These are phyloP conservation scores for Drosophila kikkawai DNA, from an alignment of 1,140 invertebrate genomes.

Conservation along the genomic window DNA sequence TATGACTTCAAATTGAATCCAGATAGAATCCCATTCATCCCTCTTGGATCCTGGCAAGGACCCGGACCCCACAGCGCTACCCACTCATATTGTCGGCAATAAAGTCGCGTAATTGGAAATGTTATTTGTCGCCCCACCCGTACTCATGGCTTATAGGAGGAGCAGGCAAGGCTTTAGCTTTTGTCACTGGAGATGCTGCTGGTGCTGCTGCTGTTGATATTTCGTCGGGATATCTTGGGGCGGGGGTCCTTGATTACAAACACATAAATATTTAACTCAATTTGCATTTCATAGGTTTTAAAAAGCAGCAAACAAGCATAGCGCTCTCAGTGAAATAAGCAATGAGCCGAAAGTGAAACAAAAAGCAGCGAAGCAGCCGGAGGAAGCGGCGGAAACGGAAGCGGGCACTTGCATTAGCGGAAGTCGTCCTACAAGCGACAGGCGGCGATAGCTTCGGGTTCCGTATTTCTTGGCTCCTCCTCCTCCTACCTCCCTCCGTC, in stretches of 20 bases:
- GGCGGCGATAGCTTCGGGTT: constrained; percentile 9
- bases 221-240: constrained; percentile 5
- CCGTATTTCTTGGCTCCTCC: not conserved
- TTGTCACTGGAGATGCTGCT: constrained; percentile 14
- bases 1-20: constrained; percentile 2
- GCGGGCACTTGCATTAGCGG: constrained; percentile 69
- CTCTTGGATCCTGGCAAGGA: not conserved
- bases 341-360: constrained; percentile 54
- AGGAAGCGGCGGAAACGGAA: constrained; percentile 53
- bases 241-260: constrained; percentile 53
- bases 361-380: constrained; percentile 25
- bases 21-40: constrained; percentile 9
- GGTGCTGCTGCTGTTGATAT: constrained; percentile 16
- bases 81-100: constrained; percentile 41
- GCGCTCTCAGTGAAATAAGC: constrained; percentile 30
- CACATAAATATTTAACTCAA: constrained; percentile 70
- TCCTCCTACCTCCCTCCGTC: too few species aligned
- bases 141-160: constrained; percentile 1
- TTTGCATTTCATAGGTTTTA: constrained; percentile 69
- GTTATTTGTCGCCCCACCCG: constrained; percentile 15
- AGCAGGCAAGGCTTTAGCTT: constrained; percentile 1
- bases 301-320: constrained; percentile 46
- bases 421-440: constrained; percentile 59
- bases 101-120: constrained; percentile 52
- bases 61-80: not conserved